Percentiles rank a stretch among this genome's conserved stretches.
Conservation (phyloP, 1,140 invertebrate genomes). For the Drosophila trapezifrons region DNA sequence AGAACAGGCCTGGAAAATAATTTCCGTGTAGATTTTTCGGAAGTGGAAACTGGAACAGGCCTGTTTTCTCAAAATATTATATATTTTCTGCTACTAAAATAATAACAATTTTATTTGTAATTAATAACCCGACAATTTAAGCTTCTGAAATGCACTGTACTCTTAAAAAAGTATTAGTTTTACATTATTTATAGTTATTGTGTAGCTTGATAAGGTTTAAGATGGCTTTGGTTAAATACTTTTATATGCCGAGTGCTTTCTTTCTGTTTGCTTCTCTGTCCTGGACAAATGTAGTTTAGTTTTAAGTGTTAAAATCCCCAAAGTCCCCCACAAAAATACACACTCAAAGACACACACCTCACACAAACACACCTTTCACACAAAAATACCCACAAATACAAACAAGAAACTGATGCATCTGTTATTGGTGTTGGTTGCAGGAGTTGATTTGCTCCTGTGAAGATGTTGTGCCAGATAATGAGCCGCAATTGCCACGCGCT, state of each 20-base stretch:
- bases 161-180: not conserved
- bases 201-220: constrained; percentile 5
- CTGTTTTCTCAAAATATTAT: too few species aligned
- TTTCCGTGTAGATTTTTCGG: too few species aligned
- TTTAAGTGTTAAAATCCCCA: constrained; percentile 20
- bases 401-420: constrained; percentile 77
- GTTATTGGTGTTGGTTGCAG: constrained; percentile 89
- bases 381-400: constrained; percentile 37
- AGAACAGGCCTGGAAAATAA: too few species aligned
- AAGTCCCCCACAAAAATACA: constrained; percentile 14
- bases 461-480: constrained; percentile 86
- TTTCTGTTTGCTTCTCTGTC: constrained; percentile 29
- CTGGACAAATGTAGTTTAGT: constrained; percentile 34
- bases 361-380: constrained; percentile 19
- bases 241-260: constrained; percentile 35
- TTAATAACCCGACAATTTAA: not conserved
- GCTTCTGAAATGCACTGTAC: constrained; percentile 2
- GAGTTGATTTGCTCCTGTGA: constrained; percentile 90
- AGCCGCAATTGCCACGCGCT: constrained; percentile 56
- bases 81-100: too few species aligned
- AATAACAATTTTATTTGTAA: not conserved
- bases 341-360: constrained; percentile 20
- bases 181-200: not conserved
- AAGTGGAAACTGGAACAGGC: too few species aligned
- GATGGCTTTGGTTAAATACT: constrained; percentile 29